These are phyloP conservation scores for Valencia hispanica DNA, from an alignment of 2,797 vertebrate genomes.

Conservation along the genomic window DNA sequence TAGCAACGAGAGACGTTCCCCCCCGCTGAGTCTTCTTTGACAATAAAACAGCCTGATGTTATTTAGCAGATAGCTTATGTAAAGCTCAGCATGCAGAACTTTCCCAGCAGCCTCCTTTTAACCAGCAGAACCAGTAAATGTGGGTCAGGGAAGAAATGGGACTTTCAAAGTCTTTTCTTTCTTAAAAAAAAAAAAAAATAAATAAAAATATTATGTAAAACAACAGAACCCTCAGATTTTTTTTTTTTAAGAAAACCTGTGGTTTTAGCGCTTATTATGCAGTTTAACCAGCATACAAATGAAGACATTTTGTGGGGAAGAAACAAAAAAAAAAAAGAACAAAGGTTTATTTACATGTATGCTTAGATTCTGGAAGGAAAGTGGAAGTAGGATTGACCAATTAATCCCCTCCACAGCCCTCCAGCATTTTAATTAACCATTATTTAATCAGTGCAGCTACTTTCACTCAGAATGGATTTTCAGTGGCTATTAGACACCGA, in stretches of 20 bases:
- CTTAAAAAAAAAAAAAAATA: not conserved
- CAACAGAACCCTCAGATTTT: not conserved
- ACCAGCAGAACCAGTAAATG: not conserved
- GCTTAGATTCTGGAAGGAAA: not conserved
- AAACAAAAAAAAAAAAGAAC: not conserved
- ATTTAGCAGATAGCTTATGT: conserved; percentile 18
- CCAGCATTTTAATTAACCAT: conserved; percentile 38
- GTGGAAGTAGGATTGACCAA: not conserved
- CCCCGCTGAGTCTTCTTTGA: conserved; percentile 30
- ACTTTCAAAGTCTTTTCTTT: not conserved
- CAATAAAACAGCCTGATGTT: conserved; percentile 17
- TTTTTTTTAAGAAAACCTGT: too few species aligned
- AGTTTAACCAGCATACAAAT: not conserved
- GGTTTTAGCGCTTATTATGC: not conserved
- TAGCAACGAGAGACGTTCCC: conserved; percentile 30
- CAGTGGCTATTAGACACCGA: conserved; percentile 21
- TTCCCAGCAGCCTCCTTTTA: conserved; percentile 54
- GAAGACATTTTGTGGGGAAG: not conserved
- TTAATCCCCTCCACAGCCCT: not conserved
- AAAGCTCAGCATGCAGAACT: conserved; percentile 54
- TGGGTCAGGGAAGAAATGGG: conserved; percentile 10
- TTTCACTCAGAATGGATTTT: conserved; percentile 27
- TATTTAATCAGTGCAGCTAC: conserved; percentile 29
- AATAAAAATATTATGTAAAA: not conserved
- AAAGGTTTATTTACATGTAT: not conserved